Base-by-base conservation (phyloP, 2,797 vertebrate genomes). In the Syngnathus rostellatus region DNA sequence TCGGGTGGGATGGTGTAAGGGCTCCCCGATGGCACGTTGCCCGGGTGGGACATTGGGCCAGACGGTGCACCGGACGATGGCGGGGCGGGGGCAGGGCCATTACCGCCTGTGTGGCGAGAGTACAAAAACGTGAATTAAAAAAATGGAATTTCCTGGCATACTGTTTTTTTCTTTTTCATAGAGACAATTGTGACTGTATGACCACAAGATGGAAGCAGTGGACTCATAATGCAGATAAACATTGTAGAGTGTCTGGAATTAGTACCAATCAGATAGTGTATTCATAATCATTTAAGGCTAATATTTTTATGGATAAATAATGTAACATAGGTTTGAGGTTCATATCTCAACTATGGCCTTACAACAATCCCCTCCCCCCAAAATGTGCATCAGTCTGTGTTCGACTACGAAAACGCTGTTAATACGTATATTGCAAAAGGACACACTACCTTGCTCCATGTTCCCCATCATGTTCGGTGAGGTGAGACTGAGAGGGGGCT, bases 1-100 rank as follows among this genome's bases (percentile, higher is more conserved):
- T 99, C 97, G 25, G 97, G 94, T 69, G 96, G 95, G 89, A 99
- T 94, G 79, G 93, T 92, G 76, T 99, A 98, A 14, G 95, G 95
- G 83, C 94, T 94, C 79, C 95, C 95, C 83, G 96, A 93, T 71
- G 94, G 94, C 86, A 97, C 94, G 80, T 92, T 95, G 85, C 95
- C 95, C 23, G 95, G 94, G 74, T 92, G 93, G 72, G 92, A 95
- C 86, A 94, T 95, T 67, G 94, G 89, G 83, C 93, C 93, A 75
- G 95, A 89, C 83, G 86, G 85, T 72, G 86, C 83, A 60, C 89
- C 89, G 51, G 88, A 88, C 62, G 96, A 90, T 67, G 97, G 94
- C 79, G 96, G 94, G 51, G 85, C 90, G n/a, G 91, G 88, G 59
- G 94, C 90, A 77, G 94, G 94, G 66, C 93, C 95, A 53, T 94